A percentile compares a stretch with the other conserved stretches of the same genome.
Evolutionary conservation across 2,113 vertebrate species (phyloP).

Genomic region (Cololabis saira): DNA sequence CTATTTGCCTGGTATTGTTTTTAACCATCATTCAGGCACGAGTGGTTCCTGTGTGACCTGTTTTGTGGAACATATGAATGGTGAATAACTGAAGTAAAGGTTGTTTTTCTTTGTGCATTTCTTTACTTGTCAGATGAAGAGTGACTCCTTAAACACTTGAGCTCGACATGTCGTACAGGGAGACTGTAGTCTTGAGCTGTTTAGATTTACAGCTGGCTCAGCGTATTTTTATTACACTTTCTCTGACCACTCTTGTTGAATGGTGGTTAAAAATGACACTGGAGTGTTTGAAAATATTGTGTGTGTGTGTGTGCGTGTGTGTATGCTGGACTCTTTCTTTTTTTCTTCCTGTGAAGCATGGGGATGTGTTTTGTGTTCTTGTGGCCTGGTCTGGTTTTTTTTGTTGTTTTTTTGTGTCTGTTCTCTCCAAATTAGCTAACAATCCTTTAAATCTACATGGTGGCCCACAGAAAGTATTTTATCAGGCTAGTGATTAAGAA

Average conservation of each 20-base stretch:
- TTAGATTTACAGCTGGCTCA: background rate
- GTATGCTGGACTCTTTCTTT: slow-evolving; percentile 22
- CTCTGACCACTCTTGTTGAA: slow-evolving; percentile 53
- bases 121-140: background rate
- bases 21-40: slow-evolving; percentile 75
- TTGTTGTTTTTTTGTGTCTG: slow-evolving; percentile 13
- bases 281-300: slow-evolving; percentile 69
- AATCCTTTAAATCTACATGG: slow-evolving; percentile 33
- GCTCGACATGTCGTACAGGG: background rate
- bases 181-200: background rate
- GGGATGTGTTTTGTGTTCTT: slow-evolving; percentile 69
- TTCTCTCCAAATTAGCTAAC: slow-evolving; percentile 30
- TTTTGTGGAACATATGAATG: slow-evolving; percentile 39
- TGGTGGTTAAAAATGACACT: slow-evolving; percentile 65
- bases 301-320: slow-evolving; percentile 36
- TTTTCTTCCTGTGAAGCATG: slow-evolving; percentile 71
- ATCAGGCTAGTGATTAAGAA: background rate
- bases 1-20: slow-evolving; percentile 75
- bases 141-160: background rate
- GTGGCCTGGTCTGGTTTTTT: slow-evolving; percentile 54
- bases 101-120: background rate
- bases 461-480: slow-evolving; percentile 41
- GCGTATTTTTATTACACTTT: background rate
- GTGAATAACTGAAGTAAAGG: slow-evolving; percentile 13
- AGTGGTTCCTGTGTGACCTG: slow-evolving; percentile 57